These are phyloP conservation scores for Channa striata DNA, from an alignment of 2,797 vertebrate species.

Conservation along the genomic window DNA sequence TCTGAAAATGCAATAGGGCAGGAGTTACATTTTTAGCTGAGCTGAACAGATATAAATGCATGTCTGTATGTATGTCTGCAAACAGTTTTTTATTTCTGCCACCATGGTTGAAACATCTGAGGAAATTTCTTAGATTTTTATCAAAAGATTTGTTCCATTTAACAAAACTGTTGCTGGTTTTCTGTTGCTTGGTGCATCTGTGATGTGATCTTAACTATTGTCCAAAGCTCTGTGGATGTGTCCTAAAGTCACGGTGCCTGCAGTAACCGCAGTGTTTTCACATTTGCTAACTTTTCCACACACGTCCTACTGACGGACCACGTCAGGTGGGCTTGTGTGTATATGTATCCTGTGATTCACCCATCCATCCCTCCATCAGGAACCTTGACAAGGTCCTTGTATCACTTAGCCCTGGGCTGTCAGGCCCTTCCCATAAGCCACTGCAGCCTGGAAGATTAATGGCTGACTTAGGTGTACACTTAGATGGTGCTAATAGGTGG, in stretches of 20 bases:
- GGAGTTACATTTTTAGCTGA: too few relatives aligned
- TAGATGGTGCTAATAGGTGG: slow-evolving; percentile 63
- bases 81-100: too few relatives aligned
- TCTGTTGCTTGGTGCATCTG: background rate
- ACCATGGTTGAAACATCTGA: too few relatives aligned
- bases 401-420: slow-evolving; percentile 72
- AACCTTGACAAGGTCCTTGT: slow-evolving; percentile 72
- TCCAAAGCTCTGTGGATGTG: background rate
- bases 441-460: slow-evolving; percentile 72
- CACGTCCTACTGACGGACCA: slow-evolving; percentile 10
- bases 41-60: too few relatives aligned
- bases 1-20: too few relatives aligned
- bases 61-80: too few relatives aligned
- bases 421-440: slow-evolving; percentile 61
- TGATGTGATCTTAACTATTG: background rate
- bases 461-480: slow-evolving; percentile 59
- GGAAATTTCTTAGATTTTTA: too few relatives aligned
- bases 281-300: slow-evolving; percentile 2
- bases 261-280: slow-evolving; percentile 6
- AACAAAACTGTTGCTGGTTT: background rate
- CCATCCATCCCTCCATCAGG: slow-evolving; percentile 67
- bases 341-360: slow-evolving; percentile 34
- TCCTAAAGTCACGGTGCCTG: background rate
- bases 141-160: background rate
- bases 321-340: slow-evolving; percentile 4